Evolutionary conservation across 2,113 vertebrate species (phyloP).

Genomic region (Hippocampus mohnikei): DNA sequence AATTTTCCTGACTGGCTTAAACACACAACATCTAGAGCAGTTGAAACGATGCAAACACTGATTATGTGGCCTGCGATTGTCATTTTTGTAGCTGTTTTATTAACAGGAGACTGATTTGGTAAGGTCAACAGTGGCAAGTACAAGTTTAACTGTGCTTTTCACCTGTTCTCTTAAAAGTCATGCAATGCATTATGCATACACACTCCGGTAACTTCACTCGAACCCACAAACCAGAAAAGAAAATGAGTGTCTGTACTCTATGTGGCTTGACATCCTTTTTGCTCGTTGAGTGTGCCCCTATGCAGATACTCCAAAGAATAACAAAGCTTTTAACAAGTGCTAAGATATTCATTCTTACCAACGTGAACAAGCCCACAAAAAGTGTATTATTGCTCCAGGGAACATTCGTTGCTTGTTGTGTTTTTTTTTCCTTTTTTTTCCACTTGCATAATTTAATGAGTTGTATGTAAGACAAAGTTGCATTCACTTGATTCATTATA

Average conservation of each 20-base stretch:
- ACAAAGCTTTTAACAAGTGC: constrained; percentile 65
- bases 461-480: constrained; percentile 73
- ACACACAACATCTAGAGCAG: constrained; percentile 11
- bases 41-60: constrained; percentile 27
- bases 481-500: constrained; percentile 73
- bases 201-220: constrained; percentile 20
- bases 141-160: constrained; percentile 52
- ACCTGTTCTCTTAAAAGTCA: constrained; percentile 22
- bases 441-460: constrained; percentile 72
- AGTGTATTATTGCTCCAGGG: constrained; percentile 56
- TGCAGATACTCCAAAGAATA: constrained; percentile 40
- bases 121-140: constrained; percentile 44
- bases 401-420: constrained; percentile 55
- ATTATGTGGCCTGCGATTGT: constrained; percentile 12
- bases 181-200: constrained; percentile 39
- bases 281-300: constrained; percentile 23
- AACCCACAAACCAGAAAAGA: constrained; percentile 21
- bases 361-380: constrained; percentile 54
- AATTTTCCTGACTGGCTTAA: constrained; percentile 26
- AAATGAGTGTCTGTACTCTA: constrained; percentile 17
- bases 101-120: constrained; percentile 52
- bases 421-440: constrained; percentile 27
- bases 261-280: constrained; percentile 30
- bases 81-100: constrained; percentile 37
- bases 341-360: constrained; percentile 66